phyloP scores from a whole-genome alignment of 2,888 invertebrate species.

The Synergus japonicus region DNA sequence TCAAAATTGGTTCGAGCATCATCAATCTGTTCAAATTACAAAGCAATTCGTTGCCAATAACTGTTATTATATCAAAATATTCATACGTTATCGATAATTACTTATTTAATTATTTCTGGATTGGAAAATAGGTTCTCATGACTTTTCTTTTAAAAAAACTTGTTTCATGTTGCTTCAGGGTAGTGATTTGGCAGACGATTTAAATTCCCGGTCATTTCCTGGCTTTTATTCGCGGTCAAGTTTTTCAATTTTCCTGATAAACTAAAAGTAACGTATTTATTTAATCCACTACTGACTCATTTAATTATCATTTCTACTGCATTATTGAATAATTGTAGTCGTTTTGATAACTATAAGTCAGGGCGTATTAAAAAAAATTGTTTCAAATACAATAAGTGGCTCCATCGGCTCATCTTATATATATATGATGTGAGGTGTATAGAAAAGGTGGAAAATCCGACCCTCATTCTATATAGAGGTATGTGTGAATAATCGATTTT shows the following conservation, averaged over 20 bases:
- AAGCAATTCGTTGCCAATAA: neutral
- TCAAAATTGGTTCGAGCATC: neutral
- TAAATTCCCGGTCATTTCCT: no score
- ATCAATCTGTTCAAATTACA: neutral
- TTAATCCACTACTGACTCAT: neutral
- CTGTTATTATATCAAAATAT: neutral
- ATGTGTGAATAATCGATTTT: conserved; percentile 28
- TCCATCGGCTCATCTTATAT: no score
- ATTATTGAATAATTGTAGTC: neutral
- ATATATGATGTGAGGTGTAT: neutral
- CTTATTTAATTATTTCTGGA: neutral
- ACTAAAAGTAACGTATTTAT: no score
- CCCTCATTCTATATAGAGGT: neutral
- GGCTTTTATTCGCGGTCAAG: no score
- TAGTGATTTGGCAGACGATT: no score
- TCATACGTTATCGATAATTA: neutral
- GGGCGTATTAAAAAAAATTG: neutral
- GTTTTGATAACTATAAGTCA: neutral
- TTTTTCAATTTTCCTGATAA: no score
- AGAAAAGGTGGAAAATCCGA: neutral
- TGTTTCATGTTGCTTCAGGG: no score
- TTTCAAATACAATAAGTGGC: no score
- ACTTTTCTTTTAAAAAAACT: no score
- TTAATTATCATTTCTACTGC: neutral
- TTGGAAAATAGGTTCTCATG: no score